phyloP scores from a whole-genome alignment of 2,113 vertebrate genomes.

The Panthera uncia region DNA sequence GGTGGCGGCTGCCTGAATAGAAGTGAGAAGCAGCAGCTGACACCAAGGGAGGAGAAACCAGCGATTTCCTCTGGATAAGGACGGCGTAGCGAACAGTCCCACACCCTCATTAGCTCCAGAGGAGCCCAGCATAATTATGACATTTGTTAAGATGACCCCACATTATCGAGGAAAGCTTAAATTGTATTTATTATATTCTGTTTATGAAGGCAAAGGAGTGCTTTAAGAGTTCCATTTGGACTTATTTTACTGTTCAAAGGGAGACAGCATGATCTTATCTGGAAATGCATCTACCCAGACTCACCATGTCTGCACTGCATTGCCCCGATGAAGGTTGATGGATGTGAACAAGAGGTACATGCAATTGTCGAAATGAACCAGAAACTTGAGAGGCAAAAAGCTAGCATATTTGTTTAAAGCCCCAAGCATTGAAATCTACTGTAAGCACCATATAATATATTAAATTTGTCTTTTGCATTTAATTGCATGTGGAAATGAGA shows the following conservation, averaged over 20 bases:
- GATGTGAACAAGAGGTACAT: not conserved
- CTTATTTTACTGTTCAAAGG: not conserved
- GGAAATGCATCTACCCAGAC: not conserved
- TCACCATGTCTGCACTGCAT: not conserved
- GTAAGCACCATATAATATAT: not conserved
- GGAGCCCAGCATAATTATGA: not conserved
- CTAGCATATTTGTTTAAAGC: not conserved
- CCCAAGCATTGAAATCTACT: not conserved
- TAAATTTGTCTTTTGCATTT: not conserved
- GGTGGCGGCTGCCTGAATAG: not conserved
- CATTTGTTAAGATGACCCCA: not conserved
- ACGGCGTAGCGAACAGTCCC: not conserved
- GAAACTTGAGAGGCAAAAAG: not conserved
- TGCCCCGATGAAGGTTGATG: not conserved
- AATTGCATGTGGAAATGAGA: not conserved
- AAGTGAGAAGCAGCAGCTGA: not conserved
- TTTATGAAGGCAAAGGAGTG: not conserved
- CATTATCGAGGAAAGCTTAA: not conserved
- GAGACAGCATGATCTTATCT: not conserved
- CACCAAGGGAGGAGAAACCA: accelerated
- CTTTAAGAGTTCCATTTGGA: not conserved
- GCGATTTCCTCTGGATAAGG: not conserved
- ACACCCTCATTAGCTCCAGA: not conserved
- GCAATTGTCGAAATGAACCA: not conserved
- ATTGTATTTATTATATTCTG: not conserved